Conservation (phyloP, 2,113 vertebrate genomes). For the Dicrurus megarhynchus region DNA sequence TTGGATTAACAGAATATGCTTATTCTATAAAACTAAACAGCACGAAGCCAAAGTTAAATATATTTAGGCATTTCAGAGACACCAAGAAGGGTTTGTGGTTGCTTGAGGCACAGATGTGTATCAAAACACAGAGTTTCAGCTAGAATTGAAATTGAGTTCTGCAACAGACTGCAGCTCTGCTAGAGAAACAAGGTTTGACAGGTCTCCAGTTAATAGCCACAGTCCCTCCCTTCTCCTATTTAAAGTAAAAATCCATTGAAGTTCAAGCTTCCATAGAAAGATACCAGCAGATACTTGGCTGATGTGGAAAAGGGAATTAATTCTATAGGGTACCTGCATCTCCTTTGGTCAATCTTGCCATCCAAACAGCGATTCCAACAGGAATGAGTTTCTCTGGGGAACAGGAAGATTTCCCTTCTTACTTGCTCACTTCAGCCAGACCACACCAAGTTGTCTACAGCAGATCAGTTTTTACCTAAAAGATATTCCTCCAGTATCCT, state of each 20-base stretch:
- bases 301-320: neutral
- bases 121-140: neutral
- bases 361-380: neutral
- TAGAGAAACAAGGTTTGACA: neutral
- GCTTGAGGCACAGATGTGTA: neutral
- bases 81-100: neutral
- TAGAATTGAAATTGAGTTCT: neutral
- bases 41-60: neutral
- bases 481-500: neutral
- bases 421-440: neutral
- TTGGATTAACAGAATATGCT: neutral
- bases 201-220: neutral
- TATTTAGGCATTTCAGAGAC: neutral
- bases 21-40: neutral
- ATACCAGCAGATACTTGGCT: neutral
- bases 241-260: neutral
- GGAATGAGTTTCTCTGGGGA: neutral
- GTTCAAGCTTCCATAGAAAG: neutral
- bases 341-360: neutral
- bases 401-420: neutral
- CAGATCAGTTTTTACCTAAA: neutral
- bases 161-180: neutral
- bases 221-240: neutral
- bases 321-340: rapidly evolving
- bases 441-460: neutral